phyloP scores from a whole-genome alignment of 2,113 vertebrate species.

The Erythrolamprus reginae region DNA sequence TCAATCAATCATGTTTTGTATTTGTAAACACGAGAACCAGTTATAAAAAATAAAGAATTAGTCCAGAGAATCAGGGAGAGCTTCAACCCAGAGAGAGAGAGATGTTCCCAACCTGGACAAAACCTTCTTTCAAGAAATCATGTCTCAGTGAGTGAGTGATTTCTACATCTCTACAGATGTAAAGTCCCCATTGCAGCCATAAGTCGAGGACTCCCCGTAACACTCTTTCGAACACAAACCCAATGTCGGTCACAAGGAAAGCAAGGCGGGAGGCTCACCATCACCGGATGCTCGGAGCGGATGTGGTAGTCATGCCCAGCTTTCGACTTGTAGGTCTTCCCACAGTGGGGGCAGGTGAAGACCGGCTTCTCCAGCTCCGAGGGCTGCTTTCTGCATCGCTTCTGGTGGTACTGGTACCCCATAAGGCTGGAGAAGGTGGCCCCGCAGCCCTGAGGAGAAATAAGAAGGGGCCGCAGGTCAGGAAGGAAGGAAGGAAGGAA shows the following conservation, averaged over 20 bases:
- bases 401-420: constrained; percentile 97
- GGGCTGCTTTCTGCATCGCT: constrained; percentile 84
- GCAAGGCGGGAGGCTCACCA: constrained; percentile 33
- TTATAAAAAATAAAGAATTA: too few relatives aligned
- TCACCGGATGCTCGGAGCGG: constrained; percentile 79
- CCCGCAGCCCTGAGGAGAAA: constrained; percentile 76
- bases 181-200: too few relatives aligned
- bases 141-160: too few relatives aligned
- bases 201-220: background rate
- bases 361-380: constrained; percentile 80
- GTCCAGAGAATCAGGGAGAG: too few relatives aligned
- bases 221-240: background rate
- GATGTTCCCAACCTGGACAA: too few relatives aligned
- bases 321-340: constrained; percentile 91
- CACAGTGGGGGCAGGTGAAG: constrained; percentile 86
- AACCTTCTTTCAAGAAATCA: too few relatives aligned
- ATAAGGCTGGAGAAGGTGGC: constrained; percentile 93
- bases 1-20: too few relatives aligned
- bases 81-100: too few relatives aligned
- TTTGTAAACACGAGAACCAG: too few relatives aligned
- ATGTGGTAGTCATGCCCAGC: constrained; percentile 89
- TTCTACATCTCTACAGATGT: too few relatives aligned
- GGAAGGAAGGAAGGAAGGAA: background rate
- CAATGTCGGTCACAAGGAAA: background rate
- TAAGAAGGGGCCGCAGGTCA: constrained; percentile 28